Evolutionary conservation across 2,113 vertebrate genomes (phyloP).

Genomic region (Burhinus oedicnemus): DNA sequence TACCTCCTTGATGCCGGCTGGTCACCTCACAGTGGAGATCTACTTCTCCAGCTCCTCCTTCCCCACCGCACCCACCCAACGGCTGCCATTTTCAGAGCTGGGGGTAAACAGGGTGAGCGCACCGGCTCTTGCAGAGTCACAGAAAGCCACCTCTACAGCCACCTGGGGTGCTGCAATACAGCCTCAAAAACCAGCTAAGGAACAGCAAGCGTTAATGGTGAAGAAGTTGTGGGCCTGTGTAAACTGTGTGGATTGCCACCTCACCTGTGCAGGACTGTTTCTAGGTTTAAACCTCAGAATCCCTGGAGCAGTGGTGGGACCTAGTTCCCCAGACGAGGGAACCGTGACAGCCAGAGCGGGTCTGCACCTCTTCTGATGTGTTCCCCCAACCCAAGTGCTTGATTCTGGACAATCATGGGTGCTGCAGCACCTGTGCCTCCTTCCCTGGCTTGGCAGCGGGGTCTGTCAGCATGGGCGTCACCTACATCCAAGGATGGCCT

Average conservation of each 20-base stretch:
- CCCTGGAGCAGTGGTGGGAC: neutral
- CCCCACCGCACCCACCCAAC: neutral
- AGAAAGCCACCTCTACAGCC: neutral
- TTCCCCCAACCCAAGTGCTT: neutral
- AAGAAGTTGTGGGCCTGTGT: too few species aligned
- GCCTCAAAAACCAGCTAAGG: neutral
- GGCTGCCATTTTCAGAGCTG: neutral
- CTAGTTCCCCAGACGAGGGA: neutral
- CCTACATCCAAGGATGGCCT: neutral
- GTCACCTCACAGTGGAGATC: neutral
- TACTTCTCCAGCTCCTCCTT: neutral
- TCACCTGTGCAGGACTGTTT: neutral
- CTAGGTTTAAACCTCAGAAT: fast-evolving
- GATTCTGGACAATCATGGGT: neutral
- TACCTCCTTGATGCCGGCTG: neutral
- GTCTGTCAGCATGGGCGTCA: neutral
- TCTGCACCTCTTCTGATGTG: neutral
- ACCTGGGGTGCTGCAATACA: neutral
- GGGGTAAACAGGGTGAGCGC: neutral
- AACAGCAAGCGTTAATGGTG: neutral
- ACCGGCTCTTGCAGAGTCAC: neutral
- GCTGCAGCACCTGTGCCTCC: neutral
- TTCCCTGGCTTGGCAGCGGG: neutral
- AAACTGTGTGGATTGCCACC: neutral
- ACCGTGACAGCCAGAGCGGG: neutral